Percentiles rank a stretch among this genome's conserved stretches.
These are phyloP conservation scores for Menidia beryllina DNA, from an alignment of 2,113 vertebrate genomes.

Conservation along the genomic window DNA sequence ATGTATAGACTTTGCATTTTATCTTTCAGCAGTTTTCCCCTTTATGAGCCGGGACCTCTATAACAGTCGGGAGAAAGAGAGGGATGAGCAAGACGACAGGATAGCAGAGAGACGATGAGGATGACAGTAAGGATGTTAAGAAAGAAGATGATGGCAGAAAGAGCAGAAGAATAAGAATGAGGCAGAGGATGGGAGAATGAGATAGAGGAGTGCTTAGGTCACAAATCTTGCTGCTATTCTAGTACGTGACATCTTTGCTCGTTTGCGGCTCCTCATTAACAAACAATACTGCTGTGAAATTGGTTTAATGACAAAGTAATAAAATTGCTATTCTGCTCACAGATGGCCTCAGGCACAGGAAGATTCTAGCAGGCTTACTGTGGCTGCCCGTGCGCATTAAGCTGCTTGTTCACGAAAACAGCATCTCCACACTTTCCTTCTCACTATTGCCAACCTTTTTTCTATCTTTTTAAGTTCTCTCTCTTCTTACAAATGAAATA, in stretches of 20 bases:
- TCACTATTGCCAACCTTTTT: conserved; percentile 84
- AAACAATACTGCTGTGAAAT: conserved; percentile 99
- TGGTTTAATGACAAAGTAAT: conserved; percentile 99
- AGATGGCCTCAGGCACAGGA: conserved; percentile 97
- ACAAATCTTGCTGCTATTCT: conserved; percentile 99
- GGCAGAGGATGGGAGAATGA: conserved; percentile 61
- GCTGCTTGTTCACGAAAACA: conserved; percentile 98
- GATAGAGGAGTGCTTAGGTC: conserved; percentile 79
- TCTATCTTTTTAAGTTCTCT: conserved; percentile 80
- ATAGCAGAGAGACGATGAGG: conserved; percentile 22
- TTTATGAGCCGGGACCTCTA: conserved; percentile 93
- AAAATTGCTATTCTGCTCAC: conserved; percentile 99
- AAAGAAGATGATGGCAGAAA: conserved; percentile 46
- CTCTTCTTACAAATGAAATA: conserved; percentile 86
- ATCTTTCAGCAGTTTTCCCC: conserved; percentile 92
- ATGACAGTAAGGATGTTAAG: conserved; percentile 57
- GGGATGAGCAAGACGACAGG: conserved; percentile 43
- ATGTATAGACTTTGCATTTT: conserved; percentile 98
- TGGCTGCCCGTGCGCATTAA: conserved; percentile 97
- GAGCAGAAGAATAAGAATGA: conserved; percentile 68
- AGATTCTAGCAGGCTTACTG: conserved; percentile 96
- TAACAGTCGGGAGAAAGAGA: conserved; percentile 59
- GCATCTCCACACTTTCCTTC: conserved; percentile 87
- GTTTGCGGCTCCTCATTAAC: conserved; percentile 99
- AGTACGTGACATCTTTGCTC: conserved; percentile 98